Evolutionary conservation across 2,113 vertebrate genomes (phyloP), one percentile per base, ranked within the genome.

Genomic region (Paedocypris sp.): DNA sequence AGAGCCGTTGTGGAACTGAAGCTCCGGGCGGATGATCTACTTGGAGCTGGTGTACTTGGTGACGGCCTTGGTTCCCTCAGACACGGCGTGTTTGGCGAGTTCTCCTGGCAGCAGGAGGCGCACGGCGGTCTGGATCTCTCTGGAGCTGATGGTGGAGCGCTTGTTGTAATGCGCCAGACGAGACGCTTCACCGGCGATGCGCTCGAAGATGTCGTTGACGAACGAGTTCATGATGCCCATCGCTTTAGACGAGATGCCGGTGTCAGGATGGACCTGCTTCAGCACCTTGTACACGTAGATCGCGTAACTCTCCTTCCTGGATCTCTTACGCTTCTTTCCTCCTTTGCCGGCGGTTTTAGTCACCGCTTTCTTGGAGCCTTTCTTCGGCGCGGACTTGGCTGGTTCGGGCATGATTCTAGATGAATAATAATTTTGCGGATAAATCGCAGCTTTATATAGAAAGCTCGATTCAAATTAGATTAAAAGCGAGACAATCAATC

Each of bases 81-180:
- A 78, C 60, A 75, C 76, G 36, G 76, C 73, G 63, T 75, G 73
- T 33, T 75, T 78, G 26, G 72, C 76, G 49, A 76, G 62, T 19
- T 78, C 74, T 0, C 76, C 74, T 16, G 76, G 74, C 43, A 78
- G 67, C 50, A 80, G 68, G 6, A 80, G 67, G 8, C 87, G 82
- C 64, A 90, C 87, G 0, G 88, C 85, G 11, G 86, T 88, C 85
- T 89, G 89, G 71, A 89, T 89, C 83, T 91, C 89, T 64, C 83
- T 67, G 3, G 84, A 89, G 0, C 81, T 48, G 69, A 87, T 86
- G 60, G 83, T 83, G 8, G 81, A 68, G 0, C 82, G 71, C n/a
- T 80, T 72, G 7, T 77, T 81, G 48, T 80, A 86, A 32, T 85
- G 88, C 39, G 86, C 75, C 47, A 77, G 2, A 45, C 84, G 10